These are phyloP conservation scores for Atractosteus spatula DNA, from an alignment of 2,113 vertebrate species.

Conservation along the genomic window DNA sequence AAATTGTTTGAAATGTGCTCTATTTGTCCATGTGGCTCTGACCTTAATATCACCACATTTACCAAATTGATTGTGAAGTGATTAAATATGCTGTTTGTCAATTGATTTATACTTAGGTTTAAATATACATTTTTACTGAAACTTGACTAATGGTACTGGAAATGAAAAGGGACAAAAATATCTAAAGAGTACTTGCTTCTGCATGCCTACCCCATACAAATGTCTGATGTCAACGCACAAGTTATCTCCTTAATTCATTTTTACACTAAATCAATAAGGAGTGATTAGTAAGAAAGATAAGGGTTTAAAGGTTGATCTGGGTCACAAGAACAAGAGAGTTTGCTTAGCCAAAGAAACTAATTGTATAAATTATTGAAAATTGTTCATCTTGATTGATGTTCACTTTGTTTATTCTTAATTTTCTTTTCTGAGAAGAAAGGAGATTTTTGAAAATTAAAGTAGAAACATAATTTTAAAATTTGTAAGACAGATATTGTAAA, in stretches of 20 bases:
- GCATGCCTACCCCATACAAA: conserved; percentile 56
- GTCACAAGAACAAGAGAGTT: conserved; percentile 61
- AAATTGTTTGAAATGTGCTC: no score
- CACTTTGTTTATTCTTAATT: background rate
- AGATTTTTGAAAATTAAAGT: background rate
- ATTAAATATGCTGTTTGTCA: no score
- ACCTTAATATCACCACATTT: no score
- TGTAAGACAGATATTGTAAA: no score
- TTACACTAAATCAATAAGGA: conserved; percentile 57
- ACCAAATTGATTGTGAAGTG: no score
- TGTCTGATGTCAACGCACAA: conserved; percentile 63
- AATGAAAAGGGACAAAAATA: no score
- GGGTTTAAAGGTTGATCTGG: conserved; percentile 48
- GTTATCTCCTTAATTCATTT: conserved; percentile 63
- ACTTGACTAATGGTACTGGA: no score
- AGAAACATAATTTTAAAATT: no score
- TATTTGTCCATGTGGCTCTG: background rate
- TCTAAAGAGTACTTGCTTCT: conserved; percentile 24
- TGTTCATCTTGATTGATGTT: conserved; percentile 54
- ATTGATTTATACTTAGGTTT: no score
- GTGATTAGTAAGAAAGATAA: conserved; percentile 62
- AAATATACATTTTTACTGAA: no score
- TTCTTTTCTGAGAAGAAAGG: background rate
- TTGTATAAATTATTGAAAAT: conserved; percentile 69
- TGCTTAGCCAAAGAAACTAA: conserved; percentile 62